Conservation (phyloP, 2,888 invertebrate species). For the Parnassius glacialis region DNA sequence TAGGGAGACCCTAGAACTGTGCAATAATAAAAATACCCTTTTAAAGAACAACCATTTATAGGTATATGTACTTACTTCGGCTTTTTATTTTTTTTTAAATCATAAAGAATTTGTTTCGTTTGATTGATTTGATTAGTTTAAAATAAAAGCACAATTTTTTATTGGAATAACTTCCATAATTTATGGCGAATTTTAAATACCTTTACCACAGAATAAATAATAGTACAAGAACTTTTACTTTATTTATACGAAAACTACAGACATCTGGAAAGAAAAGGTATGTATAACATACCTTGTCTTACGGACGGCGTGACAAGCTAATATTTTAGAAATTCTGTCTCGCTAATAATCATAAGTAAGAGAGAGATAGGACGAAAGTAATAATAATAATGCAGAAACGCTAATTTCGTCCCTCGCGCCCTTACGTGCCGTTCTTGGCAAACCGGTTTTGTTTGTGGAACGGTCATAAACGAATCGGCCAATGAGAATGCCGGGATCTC, state of each 20-base stretch:
- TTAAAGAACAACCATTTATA: not conserved
- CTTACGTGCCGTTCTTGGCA: conserved; percentile 71
- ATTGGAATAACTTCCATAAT: not conserved
- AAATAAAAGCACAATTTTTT: not conserved
- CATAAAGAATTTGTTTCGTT: no score
- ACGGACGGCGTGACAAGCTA: conserved; percentile 17
- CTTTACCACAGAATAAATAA: not conserved
- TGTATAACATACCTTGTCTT: not conserved
- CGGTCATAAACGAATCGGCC: conserved; percentile 63
- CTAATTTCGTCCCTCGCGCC: conserved; percentile 74
- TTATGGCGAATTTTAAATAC: not conserved
- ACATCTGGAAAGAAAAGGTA: conserved; percentile 20
- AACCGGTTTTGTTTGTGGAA: conserved; percentile 77
- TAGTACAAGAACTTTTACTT: not conserved
- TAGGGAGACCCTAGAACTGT: conserved; percentile 27
- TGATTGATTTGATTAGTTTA: no score
- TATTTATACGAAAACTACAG: conserved; percentile 12
- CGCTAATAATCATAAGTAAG: conserved; percentile 30
- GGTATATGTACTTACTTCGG: no score
- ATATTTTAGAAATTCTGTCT: conserved; percentile 25
- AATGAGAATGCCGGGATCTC: conserved; percentile 49
- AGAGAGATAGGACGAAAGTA: conserved; percentile 54
- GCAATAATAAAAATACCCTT: conserved; percentile 13
- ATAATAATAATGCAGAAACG: conserved; percentile 56
- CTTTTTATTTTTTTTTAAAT: no score